phyloP scores from a whole-genome alignment of 2,113 vertebrate species.

The Plotosus lineatus region DNA sequence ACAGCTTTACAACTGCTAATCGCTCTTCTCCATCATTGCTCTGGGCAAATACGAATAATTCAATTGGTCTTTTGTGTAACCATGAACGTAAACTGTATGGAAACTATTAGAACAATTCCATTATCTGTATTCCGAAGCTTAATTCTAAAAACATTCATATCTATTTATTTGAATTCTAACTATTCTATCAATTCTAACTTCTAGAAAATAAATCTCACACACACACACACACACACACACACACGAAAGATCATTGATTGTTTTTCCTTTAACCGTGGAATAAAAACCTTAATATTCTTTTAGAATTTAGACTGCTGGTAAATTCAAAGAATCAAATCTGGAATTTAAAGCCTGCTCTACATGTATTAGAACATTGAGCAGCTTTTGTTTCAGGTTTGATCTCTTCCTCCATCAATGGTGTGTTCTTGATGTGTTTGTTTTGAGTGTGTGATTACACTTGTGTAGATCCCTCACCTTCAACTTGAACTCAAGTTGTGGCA shows the following conservation, averaged over 20 bases:
- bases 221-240: too few species aligned
- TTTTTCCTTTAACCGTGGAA: too few species aligned
- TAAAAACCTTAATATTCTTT: too few species aligned
- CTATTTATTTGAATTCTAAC: background rate
- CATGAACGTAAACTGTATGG: background rate
- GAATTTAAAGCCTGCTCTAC: too few species aligned
- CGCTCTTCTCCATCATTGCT: conserved; percentile 98
- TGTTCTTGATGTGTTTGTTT: background rate
- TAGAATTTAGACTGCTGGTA: too few species aligned
- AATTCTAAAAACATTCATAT: background rate
- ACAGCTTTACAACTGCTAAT: conserved; percentile 91
- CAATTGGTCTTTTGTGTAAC: background rate
- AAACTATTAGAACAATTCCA: background rate
- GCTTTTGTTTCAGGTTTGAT: background rate
- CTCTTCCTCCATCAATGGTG: background rate
- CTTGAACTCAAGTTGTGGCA: conserved; percentile 99
- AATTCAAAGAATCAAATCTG: too few species aligned
- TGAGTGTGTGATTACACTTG: background rate
- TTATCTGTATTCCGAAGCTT: background rate
- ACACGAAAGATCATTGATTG: too few species aligned
- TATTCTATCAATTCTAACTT: too few species aligned
- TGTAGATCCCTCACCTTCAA: conserved; percentile 78
- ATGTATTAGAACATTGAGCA: too few species aligned
- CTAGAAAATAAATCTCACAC: too few species aligned
- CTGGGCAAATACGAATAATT: conserved; percentile 62